These are phyloP conservation scores for Xestobium rufovillosum DNA, from an alignment of 2,888 invertebrate species.

Conservation along the genomic window DNA sequence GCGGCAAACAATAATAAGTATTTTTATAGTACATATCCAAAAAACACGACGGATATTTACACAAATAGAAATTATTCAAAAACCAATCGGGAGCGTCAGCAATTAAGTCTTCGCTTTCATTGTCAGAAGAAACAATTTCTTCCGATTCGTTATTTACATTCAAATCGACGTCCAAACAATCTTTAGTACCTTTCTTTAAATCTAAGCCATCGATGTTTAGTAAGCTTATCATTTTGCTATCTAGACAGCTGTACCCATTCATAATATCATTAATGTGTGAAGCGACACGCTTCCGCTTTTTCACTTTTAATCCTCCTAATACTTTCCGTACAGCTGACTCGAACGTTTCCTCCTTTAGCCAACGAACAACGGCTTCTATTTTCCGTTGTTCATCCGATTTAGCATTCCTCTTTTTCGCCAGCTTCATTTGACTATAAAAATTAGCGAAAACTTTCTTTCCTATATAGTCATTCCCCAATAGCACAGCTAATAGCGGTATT, in stretches of 20 bases:
- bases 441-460: constrained; percentile 56
- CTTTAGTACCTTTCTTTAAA: constrained; percentile 14
- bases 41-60: constrained; percentile 56
- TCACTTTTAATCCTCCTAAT: constrained; percentile 53
- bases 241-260: constrained; percentile 54
- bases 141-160: constrained; percentile 9
- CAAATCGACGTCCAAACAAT: constrained; percentile 10
- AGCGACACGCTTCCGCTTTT: constrained; percentile 48
- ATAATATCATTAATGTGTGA: constrained; percentile 55
- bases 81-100: constrained; percentile 50
- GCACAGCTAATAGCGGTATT: constrained; percentile 71
- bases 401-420: constrained; percentile 47
- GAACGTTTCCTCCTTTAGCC: constrained; percentile 65
- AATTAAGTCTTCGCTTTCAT: constrained; percentile 20
- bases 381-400: constrained; percentile 58
- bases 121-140: constrained; percentile 10
- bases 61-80: constrained; percentile 52
- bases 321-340: constrained; percentile 64
- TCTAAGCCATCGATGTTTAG: constrained; percentile 3
- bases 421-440: constrained; percentile 60
- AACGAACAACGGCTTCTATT: constrained; percentile 64
- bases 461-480: constrained; percentile 88
- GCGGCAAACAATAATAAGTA: constrained; percentile 58
- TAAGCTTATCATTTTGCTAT: constrained; percentile 40
- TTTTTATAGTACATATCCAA: constrained; percentile 61